Evolutionary conservation across 2,888 invertebrate species (phyloP), one percentile per base, ranked within the genome.

Genomic region (Trichogramma dendrolimi): DNA sequence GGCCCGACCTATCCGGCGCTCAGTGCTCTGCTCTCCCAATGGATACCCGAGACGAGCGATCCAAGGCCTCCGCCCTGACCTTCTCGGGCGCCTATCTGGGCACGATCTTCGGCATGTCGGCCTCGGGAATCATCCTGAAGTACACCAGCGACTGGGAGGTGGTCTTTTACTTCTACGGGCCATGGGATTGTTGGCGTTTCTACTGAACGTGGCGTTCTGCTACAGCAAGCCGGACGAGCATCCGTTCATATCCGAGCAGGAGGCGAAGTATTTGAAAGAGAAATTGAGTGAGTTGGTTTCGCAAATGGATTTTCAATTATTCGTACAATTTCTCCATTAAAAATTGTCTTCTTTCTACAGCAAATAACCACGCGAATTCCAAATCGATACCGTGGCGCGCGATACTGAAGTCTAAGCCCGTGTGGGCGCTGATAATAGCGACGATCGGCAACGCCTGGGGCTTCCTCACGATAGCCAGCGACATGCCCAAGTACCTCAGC

Each of bases 1-100:
- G 92, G 92, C 38, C 89, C 90, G 5, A 91, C 91, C 0, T 91
- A 88, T 75, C 92, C 91, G 2, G 93, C 95, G 0, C 80, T 96
- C 69, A 91, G 89, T 74, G 88, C 89, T 0, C 81, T 93, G 75
- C 78, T 93, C 5, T 88, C 92, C 0, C 85, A 89, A 70, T 93
- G 93, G 92, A 88, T 90, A 0, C 92, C 92, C 0, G 80, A 88
- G 1, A 86, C 1, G 70, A 70, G 56, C 63, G 92, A 67, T 89
- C 90, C 6, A 85, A 87, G 65, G 84, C 92, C 74, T 91, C 91
- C 0, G 87, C 92, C 0, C 73, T 92, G 42, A 89, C 91, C 0
- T 89, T 91, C 70, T 89, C 91, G 1, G 92, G 91, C 0, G 87
- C 88, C 2, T 88, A 88, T 77, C 85, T 88, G 54, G 87, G 87